Evolutionary conservation across 2,113 vertebrate species (phyloP), one percentile per base, ranked within the genome.

Genomic region (Ranitomeya imitator): DNA sequence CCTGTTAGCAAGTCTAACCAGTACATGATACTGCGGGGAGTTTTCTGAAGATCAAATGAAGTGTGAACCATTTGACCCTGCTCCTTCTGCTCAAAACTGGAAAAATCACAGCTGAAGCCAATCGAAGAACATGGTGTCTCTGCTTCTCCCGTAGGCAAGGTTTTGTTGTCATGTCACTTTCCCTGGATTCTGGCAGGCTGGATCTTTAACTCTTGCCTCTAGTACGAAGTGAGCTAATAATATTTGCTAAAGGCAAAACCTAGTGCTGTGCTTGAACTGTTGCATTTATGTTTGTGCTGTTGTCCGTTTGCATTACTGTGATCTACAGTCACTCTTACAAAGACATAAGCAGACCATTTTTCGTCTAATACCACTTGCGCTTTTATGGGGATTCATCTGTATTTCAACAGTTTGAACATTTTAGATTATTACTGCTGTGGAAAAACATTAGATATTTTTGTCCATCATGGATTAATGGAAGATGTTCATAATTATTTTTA

Each of bases 151-250:
- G 74, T 51, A 79, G 65, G 82, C 57, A 85, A 87, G 19, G 12
- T 88, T 89, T 63, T 91, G 52, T 89, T 90, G 88, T 87, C 76
- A 21, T 73, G 67, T 21, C 45, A 45, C 57, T 91, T 91, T 57
- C 80, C 26, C 7, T 85, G 88, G 78, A 87, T 87, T 86, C 57
- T n/a, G 87, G 80, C 79, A 85, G n/a, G 86, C 61, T 76, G 84
- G 51, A 12, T 65, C 45, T 91, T 90, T 77, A 92, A 45, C n/a
- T 90, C 63, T 52, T 84, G 21, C 60, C 76, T 91, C 90, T 84
- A 80, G 63, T 86, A 91, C 85, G 60, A 90, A 91, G 23, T 37
- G 79, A 92, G 85, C 60, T 85, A 89, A 89, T 74, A 89, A 87
- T 63, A 61, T 85, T 11, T 84, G 52, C 60, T 91, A 18, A 89